Conservation (phyloP, 2,113 vertebrate genomes). For the Malurus alboscapulatus region DNA sequence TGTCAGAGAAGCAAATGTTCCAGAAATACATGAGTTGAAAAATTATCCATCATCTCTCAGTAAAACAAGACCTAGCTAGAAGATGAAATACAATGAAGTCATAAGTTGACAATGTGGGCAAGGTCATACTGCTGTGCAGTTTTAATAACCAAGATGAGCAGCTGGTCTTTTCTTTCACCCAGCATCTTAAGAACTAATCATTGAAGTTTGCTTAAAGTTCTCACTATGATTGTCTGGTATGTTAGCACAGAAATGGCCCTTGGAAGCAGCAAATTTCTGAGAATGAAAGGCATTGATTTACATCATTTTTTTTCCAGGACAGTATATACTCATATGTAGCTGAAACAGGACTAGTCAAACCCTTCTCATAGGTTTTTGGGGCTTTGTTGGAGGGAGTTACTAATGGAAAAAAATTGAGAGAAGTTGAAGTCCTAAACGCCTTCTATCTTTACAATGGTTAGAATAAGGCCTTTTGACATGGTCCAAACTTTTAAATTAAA, state of each 20-base stretch:
- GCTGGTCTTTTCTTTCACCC: not conserved
- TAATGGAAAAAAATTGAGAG: not conserved
- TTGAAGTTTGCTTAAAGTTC: not conserved
- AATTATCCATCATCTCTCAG: slow-evolving; percentile 36
- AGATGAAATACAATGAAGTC: not conserved
- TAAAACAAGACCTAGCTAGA: not conserved
- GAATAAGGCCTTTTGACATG: not conserved
- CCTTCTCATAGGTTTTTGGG: not conserved
- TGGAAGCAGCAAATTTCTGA: not conserved
- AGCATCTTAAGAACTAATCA: not conserved
- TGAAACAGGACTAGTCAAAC: not conserved
- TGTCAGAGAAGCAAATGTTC: slow-evolving; percentile 64
- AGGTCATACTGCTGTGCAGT: not conserved
- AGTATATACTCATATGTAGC: not conserved
- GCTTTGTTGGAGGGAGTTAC: fast-evolving
- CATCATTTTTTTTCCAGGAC: not conserved
- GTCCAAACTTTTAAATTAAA: not conserved
- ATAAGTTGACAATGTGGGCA: not conserved
- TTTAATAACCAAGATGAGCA: not conserved
- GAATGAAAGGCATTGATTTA: not conserved
- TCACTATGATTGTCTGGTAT: not conserved
- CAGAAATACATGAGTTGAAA: slow-evolving; percentile 43
- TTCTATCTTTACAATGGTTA: not conserved
- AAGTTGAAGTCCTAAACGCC: not conserved
- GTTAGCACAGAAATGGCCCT: not conserved